Percentiles rank a stretch among this genome's conserved stretches.
Conservation (phyloP, 2,888 invertebrate genomes). For the Caenorhabditis wallacei region DNA sequence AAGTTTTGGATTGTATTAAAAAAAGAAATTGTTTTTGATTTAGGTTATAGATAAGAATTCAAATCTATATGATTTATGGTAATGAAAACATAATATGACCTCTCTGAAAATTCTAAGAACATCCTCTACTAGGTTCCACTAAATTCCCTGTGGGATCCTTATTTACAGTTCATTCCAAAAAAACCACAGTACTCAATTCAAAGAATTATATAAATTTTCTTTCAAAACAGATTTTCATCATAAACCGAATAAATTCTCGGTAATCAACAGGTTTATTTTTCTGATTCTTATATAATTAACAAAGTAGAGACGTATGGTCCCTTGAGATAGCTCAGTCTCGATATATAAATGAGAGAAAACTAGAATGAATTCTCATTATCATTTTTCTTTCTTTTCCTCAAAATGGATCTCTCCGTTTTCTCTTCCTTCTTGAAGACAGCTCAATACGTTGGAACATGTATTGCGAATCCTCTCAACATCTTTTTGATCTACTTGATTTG, state of each 20-base stretch:
- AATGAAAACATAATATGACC: too few relatives aligned
- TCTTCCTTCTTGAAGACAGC: constrained; percentile 3
- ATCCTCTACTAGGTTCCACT: too few relatives aligned
- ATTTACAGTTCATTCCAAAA: neutral
- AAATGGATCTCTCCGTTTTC: constrained; percentile 27
- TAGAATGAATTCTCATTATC: constrained; percentile 10
- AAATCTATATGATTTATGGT: neutral
- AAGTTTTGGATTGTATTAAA: neutral
- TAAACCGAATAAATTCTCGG: neutral
- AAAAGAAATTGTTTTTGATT: neutral
- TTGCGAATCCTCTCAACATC: constrained; percentile 32
- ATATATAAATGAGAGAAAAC: constrained; percentile 10
- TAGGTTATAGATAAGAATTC: neutral
- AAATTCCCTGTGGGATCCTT: too few relatives aligned
- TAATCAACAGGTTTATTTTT: neutral
- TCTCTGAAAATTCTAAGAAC: too few relatives aligned
- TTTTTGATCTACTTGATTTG: constrained; percentile 39
- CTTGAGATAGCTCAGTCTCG: constrained; percentile 1
- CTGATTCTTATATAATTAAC: neutral
- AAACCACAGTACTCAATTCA: too few relatives aligned
- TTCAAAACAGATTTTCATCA: neutral
- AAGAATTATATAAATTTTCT: constrained; percentile 14
- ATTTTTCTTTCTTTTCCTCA: neutral
- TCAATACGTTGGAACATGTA: constrained; percentile 32
- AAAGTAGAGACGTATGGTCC: neutral